These are phyloP conservation scores for Telmatochromis brichardi DNA, from an alignment of 2,113 vertebrate genomes.

Conservation along the genomic window DNA sequence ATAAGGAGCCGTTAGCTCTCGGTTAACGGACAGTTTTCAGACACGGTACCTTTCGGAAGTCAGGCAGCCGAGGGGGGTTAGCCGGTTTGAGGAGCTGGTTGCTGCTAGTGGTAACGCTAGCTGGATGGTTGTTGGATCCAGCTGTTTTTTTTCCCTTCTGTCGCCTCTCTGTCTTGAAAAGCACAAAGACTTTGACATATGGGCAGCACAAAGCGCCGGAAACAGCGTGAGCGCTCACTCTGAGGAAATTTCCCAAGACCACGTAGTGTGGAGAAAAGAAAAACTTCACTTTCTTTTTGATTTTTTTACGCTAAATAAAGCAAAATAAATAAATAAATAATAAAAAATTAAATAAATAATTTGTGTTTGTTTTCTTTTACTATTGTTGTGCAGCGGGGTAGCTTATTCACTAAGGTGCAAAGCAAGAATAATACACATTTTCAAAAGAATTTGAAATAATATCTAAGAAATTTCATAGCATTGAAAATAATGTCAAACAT, in stretches of 20 bases:
- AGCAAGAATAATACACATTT: background rate
- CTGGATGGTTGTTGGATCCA: conserved; percentile 11
- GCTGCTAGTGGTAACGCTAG: conserved; percentile 6
- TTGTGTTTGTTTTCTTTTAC: background rate
- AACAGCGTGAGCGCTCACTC: background rate
- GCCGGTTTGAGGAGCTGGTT: background rate
- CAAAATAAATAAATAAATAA: background rate
- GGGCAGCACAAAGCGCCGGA: background rate
- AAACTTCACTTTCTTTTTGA: background rate
- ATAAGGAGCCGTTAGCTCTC: background rate
- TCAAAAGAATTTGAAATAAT: background rate
- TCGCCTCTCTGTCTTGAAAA: conserved; percentile 34
- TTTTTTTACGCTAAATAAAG: background rate
- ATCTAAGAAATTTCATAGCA: background rate
- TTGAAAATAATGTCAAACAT: background rate
- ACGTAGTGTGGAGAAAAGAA: background rate
- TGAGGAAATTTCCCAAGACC: background rate
- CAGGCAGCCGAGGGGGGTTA: background rate
- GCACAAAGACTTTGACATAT: conserved; percentile 62
- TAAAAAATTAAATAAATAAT: background rate
- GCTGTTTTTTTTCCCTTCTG: conserved; percentile 42
- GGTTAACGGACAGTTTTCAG: background rate
- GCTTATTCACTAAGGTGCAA: background rate
- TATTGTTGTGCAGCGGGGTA: background rate
- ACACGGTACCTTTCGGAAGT: conserved; percentile 10